Evolutionary conservation across 2,797 vertebrate genomes (phyloP).

Genomic region (Pseudochaenichthys georgianus): DNA sequence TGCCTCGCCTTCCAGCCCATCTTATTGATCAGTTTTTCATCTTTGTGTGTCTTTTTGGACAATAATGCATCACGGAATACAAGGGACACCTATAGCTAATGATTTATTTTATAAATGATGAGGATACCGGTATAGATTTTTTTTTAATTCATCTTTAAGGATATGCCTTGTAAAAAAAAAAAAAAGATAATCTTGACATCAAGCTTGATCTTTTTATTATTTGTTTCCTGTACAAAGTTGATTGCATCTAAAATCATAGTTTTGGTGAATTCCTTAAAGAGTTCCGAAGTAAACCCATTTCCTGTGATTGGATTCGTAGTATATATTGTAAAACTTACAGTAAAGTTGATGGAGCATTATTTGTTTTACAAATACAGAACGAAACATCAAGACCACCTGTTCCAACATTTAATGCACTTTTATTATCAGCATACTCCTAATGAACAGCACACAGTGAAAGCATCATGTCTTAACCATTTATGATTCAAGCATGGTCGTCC

Average conservation of each 20-base stretch:
- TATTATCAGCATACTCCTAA: neutral
- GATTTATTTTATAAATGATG: constrained; percentile 14
- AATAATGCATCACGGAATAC: constrained; percentile 16
- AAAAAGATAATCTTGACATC: neutral
- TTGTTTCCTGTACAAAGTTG: neutral
- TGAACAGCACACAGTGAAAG: neutral
- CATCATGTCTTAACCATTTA: constrained; percentile 8
- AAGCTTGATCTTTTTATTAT: neutral
- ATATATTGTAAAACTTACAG: neutral
- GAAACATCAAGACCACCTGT: neutral
- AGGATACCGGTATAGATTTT: neutral
- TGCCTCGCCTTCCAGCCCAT: constrained; percentile 34
- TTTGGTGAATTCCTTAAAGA: neutral
- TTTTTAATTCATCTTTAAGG: neutral
- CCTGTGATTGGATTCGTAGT: neutral
- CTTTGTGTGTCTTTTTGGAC: constrained; percentile 38
- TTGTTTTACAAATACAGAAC: neutral
- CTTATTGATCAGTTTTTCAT: constrained; percentile 46
- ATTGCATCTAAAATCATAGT: neutral
- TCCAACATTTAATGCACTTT: neutral
- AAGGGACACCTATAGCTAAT: neutral
- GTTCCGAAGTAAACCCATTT: neutral
- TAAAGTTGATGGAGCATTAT: neutral
- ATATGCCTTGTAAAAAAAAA: constrained; percentile 2
- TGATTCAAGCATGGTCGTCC: constrained; percentile 17